Percentiles rank a stretch among this genome's conserved stretches.
These are phyloP conservation scores for Suillia variegata DNA, from an alignment of 2,888 invertebrate species.

Conservation along the genomic window DNA sequence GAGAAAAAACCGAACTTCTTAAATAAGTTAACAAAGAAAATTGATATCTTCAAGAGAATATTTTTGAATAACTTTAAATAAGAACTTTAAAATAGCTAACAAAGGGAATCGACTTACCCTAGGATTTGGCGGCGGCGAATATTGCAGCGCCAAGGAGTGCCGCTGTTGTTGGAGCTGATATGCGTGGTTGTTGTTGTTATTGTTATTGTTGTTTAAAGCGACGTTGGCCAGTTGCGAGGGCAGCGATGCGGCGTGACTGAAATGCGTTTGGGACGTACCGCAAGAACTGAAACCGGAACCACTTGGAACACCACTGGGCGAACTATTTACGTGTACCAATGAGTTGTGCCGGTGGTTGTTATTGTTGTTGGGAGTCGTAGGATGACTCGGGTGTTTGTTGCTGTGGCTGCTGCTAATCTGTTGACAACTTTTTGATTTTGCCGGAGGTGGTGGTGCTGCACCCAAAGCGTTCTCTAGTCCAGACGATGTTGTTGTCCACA, in stretches of 20 bases:
- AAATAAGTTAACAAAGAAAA: neutral
- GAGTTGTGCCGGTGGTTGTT: constrained; percentile 16
- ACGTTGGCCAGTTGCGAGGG: constrained; percentile 27
- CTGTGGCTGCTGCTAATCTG: constrained; percentile 28
- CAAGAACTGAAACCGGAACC: constrained; percentile 6
- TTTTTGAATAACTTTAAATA: neutral
- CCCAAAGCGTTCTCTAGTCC: constrained; percentile 60
- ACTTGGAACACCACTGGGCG: constrained; percentile 22
- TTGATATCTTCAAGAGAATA: too few species aligned
- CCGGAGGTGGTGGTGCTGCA: constrained; percentile 34
- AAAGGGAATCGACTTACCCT: constrained; percentile 21
- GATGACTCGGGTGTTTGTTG: constrained; percentile 9
- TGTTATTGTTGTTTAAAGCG: constrained; percentile 20
- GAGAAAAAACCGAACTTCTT: too few species aligned
- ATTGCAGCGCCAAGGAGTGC: neutral
- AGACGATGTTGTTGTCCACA: constrained; percentile 74
- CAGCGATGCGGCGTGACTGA: constrained; percentile 15
- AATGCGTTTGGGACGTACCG: too few species aligned
- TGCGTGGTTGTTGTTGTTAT: constrained; percentile 18
- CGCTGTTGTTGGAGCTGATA: neutral
- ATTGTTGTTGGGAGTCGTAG: constrained; percentile 13
- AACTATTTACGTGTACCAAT: constrained; percentile 21
- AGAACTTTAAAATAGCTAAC: neutral
- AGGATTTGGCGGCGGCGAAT: constrained; percentile 10
- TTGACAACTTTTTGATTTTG: constrained; percentile 30